phyloP scores from a whole-genome alignment of 2,797 vertebrate genomes.

The Pantherophis vulpinus region DNA sequence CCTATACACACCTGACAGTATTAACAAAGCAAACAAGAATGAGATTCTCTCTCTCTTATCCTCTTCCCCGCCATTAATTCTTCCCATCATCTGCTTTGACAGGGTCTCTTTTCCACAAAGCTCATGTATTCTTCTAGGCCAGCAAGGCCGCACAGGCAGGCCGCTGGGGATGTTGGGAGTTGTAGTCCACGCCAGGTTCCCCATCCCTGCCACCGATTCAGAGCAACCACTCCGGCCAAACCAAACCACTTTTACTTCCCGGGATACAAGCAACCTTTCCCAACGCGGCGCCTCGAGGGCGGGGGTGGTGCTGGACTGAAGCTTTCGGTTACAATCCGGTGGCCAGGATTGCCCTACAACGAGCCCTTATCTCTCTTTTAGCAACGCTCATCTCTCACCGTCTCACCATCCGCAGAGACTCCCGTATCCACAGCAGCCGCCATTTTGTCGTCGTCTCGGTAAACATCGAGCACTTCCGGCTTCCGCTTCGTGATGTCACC shows the following conservation, averaged over 20 bases:
- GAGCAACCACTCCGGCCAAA: not conserved
- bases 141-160: not conserved
- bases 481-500: not conserved
- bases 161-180: not conserved
- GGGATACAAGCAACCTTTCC: not conserved
- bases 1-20: not conserved
- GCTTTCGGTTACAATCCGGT: too few species aligned
- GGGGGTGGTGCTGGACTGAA: not conserved
- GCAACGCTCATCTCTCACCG: constrained; percentile 11
- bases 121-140: too few species aligned
- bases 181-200: not conserved
- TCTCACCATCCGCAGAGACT: too few species aligned
- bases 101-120: not conserved
- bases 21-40: not conserved
- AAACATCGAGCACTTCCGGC: not conserved
- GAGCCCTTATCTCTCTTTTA: not conserved
- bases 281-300: not conserved
- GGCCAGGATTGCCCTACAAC: not conserved
- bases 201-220: not conserved
- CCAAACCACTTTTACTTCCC: not conserved
- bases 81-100: not conserved
- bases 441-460: not conserved
- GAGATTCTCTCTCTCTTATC: not conserved
- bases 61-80: not conserved
- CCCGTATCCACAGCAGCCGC: constrained; percentile 6